Evolutionary conservation across 2,888 invertebrate genomes (phyloP).

Genomic region (Ormyrus nitidulus): DNA sequence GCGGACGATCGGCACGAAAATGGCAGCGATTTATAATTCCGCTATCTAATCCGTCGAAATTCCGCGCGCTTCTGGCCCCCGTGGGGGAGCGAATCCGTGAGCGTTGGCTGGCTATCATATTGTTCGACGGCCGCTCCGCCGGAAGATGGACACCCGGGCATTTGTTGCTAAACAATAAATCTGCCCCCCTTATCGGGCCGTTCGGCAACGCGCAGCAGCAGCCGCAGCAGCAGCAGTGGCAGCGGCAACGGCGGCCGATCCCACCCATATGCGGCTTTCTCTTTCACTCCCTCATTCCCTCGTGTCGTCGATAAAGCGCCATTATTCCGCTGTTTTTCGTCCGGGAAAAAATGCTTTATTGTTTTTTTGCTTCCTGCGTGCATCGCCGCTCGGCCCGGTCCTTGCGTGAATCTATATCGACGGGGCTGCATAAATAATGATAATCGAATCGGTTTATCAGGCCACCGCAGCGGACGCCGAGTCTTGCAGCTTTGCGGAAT

Average conservation of each 20-base stretch:
- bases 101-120: slow-evolving; percentile 45
- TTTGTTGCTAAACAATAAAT: slow-evolving; percentile 57
- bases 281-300: background rate
- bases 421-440: slow-evolving; percentile 47
- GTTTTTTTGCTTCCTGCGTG: slow-evolving; percentile 5
- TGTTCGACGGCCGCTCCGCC: slow-evolving; percentile 35
- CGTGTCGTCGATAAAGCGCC: slow-evolving; percentile 27
- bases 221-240: no score
- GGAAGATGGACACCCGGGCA: slow-evolving; percentile 52
- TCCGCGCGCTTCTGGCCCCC: background rate
- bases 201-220: slow-evolving; percentile 1
- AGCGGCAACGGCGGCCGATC: background rate
- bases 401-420: background rate
- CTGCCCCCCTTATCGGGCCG: slow-evolving; percentile 38
- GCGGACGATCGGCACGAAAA: slow-evolving; percentile 51
- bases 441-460: slow-evolving; percentile 46
- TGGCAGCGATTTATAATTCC: slow-evolving; percentile 61
- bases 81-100: background rate
- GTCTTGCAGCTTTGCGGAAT: slow-evolving; percentile 4
- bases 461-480: slow-evolving; percentile 3
- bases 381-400: background rate
- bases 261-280: background rate
- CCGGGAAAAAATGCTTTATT: slow-evolving; percentile 2
- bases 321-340: slow-evolving; percentile 22
- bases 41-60: slow-evolving; percentile 60